Conservation (phyloP, 2,888 invertebrate species). For the Pollenia angustigena region DNA sequence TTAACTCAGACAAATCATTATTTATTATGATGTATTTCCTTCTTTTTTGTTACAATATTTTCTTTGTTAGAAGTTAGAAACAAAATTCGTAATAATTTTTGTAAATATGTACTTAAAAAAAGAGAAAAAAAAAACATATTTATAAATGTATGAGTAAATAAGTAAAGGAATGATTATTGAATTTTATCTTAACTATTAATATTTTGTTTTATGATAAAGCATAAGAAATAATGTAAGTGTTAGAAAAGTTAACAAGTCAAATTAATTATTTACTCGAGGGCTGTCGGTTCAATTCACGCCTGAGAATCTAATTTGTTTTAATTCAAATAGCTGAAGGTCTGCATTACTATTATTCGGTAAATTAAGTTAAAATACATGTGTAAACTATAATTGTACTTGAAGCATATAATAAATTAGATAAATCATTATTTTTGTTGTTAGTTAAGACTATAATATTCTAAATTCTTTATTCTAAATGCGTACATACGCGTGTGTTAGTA, state of each 20-base stretch:
- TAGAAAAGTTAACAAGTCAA: slow-evolving; percentile 15
- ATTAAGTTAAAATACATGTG: too few relatives aligned
- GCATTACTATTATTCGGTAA: too few relatives aligned
- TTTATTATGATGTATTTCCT: not conserved
- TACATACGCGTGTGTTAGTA: too few relatives aligned
- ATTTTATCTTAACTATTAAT: not conserved
- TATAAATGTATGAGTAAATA: not conserved
- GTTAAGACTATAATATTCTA: slow-evolving; percentile 63
- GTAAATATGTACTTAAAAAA: not conserved
- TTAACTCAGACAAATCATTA: not conserved
- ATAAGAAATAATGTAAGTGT: not conserved
- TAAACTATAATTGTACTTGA: slow-evolving; percentile 18
- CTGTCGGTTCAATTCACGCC: too few relatives aligned
- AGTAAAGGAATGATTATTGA: not conserved
- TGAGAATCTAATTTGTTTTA: too few relatives aligned
- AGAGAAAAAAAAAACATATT: slow-evolving; percentile 3
- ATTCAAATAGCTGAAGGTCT: too few relatives aligned
- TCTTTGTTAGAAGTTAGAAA: not conserved
- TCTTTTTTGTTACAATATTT: not conserved
- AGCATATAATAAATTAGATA: slow-evolving; percentile 51
- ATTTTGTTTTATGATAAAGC: not conserved
- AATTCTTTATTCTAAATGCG: slow-evolving; percentile 30
- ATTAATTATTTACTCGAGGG: slow-evolving; percentile 59
- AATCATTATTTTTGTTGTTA: slow-evolving; percentile 3
- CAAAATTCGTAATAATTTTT: not conserved